Conservation (phyloP, 1,140 invertebrate genomes). For the Teleogryllus occipitalis region DNA sequence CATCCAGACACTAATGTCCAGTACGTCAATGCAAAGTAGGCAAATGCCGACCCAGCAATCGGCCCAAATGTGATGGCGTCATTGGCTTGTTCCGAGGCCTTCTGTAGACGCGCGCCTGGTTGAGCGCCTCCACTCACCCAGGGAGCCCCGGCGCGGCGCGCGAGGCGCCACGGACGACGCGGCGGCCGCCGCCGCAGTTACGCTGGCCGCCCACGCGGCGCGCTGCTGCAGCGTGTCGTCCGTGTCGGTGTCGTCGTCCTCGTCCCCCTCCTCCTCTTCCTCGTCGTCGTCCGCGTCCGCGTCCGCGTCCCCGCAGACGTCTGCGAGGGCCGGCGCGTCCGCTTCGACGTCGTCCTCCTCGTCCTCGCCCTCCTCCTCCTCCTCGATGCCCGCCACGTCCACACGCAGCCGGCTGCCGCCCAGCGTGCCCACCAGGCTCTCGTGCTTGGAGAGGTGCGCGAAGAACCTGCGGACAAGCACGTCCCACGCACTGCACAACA, state of each 20-base stretch:
- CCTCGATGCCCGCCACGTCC: background rate
- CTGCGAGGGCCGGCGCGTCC: constrained; percentile 30
- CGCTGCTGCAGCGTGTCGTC: constrained; percentile 1
- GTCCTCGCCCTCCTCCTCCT: background rate
- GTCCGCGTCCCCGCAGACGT: background rate
- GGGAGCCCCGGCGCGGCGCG: background rate
- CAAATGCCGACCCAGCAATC: too few species aligned
- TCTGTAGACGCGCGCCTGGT: too few species aligned
- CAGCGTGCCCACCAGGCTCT: background rate
- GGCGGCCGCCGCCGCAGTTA: background rate
- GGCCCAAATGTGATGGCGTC: too few species aligned
- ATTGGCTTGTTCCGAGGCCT: too few species aligned
- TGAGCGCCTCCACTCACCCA: background rate
- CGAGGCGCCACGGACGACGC: too few species aligned
- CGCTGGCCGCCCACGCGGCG: background rate
- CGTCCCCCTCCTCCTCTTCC: constrained; percentile 28
- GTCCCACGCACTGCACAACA: too few species aligned
- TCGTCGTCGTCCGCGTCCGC: constrained; percentile 26
- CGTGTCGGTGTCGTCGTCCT: constrained; percentile 28
- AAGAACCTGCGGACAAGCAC: background rate
- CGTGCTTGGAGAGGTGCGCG: background rate
- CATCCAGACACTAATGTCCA: too few species aligned
- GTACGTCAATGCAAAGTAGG: too few species aligned
- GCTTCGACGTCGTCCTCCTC: constrained; percentile 26
- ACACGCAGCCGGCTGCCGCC: background rate